Conservation (phyloP, 2,888 invertebrate genomes). For the Conchocele bisecta region DNA sequence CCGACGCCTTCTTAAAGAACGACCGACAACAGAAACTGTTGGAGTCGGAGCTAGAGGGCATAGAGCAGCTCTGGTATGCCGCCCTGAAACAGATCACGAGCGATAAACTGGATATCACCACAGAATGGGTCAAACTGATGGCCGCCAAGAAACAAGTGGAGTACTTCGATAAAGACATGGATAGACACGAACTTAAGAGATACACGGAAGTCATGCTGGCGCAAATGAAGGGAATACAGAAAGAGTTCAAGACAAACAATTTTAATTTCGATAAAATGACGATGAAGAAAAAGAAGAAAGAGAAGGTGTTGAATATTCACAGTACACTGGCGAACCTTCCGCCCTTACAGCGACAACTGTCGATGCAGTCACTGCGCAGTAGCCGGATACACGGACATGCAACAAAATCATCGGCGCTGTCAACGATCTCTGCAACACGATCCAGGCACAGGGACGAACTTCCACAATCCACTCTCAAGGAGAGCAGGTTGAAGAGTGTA, state of each 20-base stretch:
- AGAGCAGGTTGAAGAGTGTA: conserved; percentile 29
- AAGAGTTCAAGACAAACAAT: conserved; percentile 38
- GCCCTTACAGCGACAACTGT: not conserved
- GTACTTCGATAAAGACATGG: conserved; percentile 35
- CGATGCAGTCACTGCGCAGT: too few species aligned
- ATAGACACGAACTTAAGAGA: conserved; percentile 31
- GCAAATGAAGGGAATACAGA: conserved; percentile 27
- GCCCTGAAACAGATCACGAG: conserved; percentile 36
- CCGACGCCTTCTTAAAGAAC: conserved; percentile 49
- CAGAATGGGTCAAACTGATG: conserved; percentile 28
- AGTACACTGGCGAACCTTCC: too few species aligned
- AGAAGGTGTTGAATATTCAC: too few species aligned
- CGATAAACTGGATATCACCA: conserved; percentile 36
- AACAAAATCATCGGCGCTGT: too few species aligned
- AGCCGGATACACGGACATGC: not conserved
- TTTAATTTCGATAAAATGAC: conserved; percentile 40
- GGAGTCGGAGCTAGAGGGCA: conserved; percentile 32
- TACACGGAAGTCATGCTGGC: conserved; percentile 32
- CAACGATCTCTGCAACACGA: too few species aligned
- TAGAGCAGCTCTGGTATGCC: conserved; percentile 43
- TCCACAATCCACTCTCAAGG: too few species aligned
- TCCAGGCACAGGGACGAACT: too few species aligned
- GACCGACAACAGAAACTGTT: conserved; percentile 45
- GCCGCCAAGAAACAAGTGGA: conserved; percentile 31
- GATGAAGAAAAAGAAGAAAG: conserved; percentile 1